Percentiles rank a stretch among this genome's conserved stretches.
These are phyloP conservation scores for Pseudobourletiella spinata DNA, from an alignment of 1,140 invertebrate species.

Conservation along the genomic window DNA sequence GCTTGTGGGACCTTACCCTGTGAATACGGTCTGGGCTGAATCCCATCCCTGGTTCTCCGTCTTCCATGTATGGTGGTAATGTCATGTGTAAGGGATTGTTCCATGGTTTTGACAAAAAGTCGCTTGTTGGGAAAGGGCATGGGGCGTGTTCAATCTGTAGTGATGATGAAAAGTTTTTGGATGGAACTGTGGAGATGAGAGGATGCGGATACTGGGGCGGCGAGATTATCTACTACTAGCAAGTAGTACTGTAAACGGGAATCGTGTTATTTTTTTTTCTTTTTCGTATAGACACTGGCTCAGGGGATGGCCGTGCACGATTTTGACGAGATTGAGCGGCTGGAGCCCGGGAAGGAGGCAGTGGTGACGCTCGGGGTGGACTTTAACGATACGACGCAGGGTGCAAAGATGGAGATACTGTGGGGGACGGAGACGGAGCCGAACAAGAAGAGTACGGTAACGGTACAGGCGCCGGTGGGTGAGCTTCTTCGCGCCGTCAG, in stretches of 20 bases:
- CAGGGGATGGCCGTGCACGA: constrained; percentile 69
- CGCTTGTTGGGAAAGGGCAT: too few species aligned
- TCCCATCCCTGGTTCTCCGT: too few species aligned
- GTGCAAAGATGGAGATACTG: constrained; percentile 68
- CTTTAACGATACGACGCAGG: constrained; percentile 88
- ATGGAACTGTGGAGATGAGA: not conserved
- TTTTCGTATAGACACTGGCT: constrained; percentile 53
- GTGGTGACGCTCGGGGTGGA: constrained; percentile 72
- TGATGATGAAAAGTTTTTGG: not conserved
- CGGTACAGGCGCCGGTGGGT: constrained; percentile 72
- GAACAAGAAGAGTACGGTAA: constrained; percentile 49
- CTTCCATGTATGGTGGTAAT: too few species aligned
- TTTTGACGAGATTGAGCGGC: constrained; percentile 58
- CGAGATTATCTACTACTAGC: too few species aligned
- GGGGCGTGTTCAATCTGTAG: not conserved
- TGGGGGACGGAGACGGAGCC: constrained; percentile 44
- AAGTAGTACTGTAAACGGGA: too few species aligned
- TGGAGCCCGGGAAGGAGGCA: constrained; percentile 51
- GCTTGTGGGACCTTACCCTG: too few species aligned
- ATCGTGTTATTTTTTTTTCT: too few species aligned
- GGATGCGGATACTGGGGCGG: too few species aligned
- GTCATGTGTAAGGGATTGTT: too few species aligned
- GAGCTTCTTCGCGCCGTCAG: constrained; percentile 77
- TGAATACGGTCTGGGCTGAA: too few species aligned
- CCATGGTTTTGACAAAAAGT: too few species aligned